Conservation (phyloP, 2,797 vertebrate species). For the Pogoniulus pusillus region DNA sequence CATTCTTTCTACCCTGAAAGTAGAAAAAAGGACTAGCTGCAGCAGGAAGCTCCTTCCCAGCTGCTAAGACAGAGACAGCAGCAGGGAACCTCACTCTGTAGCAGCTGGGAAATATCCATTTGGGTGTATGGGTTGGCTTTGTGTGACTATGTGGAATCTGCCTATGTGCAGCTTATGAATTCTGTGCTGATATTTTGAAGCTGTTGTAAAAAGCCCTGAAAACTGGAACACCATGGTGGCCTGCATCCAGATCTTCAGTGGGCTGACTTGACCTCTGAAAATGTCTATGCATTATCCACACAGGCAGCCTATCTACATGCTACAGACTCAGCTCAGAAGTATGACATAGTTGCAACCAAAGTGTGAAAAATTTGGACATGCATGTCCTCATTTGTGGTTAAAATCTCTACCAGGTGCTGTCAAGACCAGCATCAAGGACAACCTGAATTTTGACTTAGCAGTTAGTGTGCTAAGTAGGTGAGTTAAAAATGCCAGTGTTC, state of each 20-base stretch:
- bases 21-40: not conserved
- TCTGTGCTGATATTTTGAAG: not conserved
- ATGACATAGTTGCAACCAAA: not conserved
- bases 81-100: conserved; percentile 22
- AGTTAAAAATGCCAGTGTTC: not conserved
- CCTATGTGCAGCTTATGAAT: conserved; percentile 42
- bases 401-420: not conserved
- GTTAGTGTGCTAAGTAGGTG: not conserved
- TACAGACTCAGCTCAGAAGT: not conserved
- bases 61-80: conserved; percentile 20
- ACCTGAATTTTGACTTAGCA: not conserved
- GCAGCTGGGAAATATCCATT: conserved; percentile 62
- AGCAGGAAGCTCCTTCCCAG: conserved; percentile 21
- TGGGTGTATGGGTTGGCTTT: conserved; percentile 52
- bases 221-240: not conserved
- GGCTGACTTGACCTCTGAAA: conserved; percentile 4
- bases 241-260: not conserved
- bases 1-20: conserved; percentile 1
- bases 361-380: not conserved
- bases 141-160: conserved; percentile 50
- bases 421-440: not conserved
- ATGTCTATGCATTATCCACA: not conserved
- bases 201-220: conserved; percentile 42
- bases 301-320: not conserved
- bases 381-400: not conserved